Evolutionary conservation across 2,113 vertebrate species (phyloP).

Genomic region (Lophotis ruficrista): DNA sequence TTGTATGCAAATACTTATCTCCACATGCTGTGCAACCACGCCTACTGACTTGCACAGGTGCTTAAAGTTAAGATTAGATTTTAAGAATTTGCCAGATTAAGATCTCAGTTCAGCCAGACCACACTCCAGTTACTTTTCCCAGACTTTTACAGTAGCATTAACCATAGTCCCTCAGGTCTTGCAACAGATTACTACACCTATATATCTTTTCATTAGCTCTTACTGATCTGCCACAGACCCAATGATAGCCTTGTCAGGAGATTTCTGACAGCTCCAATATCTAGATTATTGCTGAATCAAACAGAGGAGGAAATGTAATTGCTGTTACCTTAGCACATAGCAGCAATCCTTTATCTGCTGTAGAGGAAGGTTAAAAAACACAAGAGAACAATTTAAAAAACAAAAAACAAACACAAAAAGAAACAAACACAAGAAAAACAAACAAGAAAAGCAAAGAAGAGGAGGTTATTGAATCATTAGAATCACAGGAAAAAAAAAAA

Average conservation of each 20-base stretch:
- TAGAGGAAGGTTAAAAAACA: not conserved
- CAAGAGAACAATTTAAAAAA: not conserved
- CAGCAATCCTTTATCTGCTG: not conserved
- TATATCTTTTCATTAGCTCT: not conserved
- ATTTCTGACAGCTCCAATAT: conserved; percentile 20
- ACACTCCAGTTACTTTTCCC: not conserved
- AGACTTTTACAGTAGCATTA: not conserved
- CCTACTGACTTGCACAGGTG: not conserved
- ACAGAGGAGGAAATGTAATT: not conserved
- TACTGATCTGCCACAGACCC: not conserved
- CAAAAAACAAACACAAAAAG: not conserved
- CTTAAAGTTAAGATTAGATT: not conserved
- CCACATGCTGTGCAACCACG: fast-evolving
- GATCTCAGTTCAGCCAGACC: not conserved
- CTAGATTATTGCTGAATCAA: conserved; percentile 18
- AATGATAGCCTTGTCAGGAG: not conserved
- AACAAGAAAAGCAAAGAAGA: not conserved
- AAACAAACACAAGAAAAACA: not conserved
- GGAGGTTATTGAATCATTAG: not conserved
- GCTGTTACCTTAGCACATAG: not conserved
- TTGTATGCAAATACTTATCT: not conserved
- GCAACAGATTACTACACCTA: not conserved
- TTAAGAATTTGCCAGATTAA: not conserved
- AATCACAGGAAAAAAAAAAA: not conserved
- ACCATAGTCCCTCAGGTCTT: not conserved